Percentiles rank a stretch among this genome's conserved stretches.
These are phyloP conservation scores for Agelas oroides DNA, from an alignment of 37 sponge, comb jelly and placozoan species.

Conservation along the genomic window DNA sequence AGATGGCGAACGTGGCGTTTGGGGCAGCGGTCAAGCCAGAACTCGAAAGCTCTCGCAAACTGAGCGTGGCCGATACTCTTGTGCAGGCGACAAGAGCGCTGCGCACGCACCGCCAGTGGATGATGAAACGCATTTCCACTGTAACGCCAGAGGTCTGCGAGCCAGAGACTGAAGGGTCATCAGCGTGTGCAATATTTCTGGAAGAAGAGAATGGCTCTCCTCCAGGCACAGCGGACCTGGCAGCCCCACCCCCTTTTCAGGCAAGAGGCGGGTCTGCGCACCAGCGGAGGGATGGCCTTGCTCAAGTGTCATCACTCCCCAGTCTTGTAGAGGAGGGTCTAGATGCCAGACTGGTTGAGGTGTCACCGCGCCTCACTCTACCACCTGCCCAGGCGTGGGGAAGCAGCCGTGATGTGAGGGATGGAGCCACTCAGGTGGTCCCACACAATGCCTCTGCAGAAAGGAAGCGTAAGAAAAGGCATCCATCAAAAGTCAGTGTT, in stretches of 20 bases:
- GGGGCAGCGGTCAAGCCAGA: no score
- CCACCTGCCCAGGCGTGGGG: neutral
- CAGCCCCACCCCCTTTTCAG: constrained; percentile 34
- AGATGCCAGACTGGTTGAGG: no score
- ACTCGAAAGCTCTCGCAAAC: neutral
- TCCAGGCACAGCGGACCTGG: neutral
- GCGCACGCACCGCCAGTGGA: constrained; percentile 45
- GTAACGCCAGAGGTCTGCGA: neutral
- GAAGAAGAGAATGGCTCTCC: neutral
- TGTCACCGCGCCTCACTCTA: no score
- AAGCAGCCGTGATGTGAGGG: neutral
- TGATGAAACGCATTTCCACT: constrained; percentile 28
- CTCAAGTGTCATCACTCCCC: no score
- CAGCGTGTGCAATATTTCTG: neutral
- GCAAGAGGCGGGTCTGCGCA: neutral
- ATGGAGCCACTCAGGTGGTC: neutral
- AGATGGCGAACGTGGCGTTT: no score
- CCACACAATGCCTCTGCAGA: neutral
- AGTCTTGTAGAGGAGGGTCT: no score
- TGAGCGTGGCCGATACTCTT: constrained; percentile 35
- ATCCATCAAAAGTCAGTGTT: neutral
- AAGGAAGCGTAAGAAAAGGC: neutral
- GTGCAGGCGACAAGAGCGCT: constrained; percentile 49
- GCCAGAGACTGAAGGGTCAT: no score
- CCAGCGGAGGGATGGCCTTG: neutral